Evolutionary conservation across 2,797 vertebrate genomes (phyloP), one percentile per base, ranked within the genome.

Genomic region (Enteromius thamalakanensis): DNA sequence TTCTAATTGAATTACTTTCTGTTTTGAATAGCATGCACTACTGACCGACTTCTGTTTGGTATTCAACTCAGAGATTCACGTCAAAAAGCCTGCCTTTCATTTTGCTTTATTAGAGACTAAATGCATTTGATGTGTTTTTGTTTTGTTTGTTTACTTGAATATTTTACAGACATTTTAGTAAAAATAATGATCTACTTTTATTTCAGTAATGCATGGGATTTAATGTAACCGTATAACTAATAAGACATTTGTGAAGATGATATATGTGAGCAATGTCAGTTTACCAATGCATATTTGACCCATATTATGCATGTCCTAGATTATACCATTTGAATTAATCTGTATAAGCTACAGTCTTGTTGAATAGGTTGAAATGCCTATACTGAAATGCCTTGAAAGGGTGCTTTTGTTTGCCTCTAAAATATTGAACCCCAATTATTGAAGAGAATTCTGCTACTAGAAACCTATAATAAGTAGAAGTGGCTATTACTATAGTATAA

Each of bases 1-100:
- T 68, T 81, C 68, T 86, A 84, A 86, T 82, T 79, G 58, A 88
- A 81, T 81, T 76, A 72, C 37, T 19, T 75, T 72, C 37, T 74
- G 29, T 47, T 19, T 19, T 47, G 37, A 78, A 55, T 23, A 37
- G 19, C 81, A 60, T 23, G 32, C 34, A 58, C 51, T 58, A 55
- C 49, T 76, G 72, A 76, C 51, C 51, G 11, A 60, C 26, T 29
- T 76, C 49, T 58, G 74, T 69, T 82, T 83, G 19, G 6, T 58
- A 55, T 76, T 76, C 81, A 69, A 19, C 49, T 21, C 80, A 75
- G 64, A 75, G 32, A 40, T 49, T 81, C 15, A 23, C 11, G 51
- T 23, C 49, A 49, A 82, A 82, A 11, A 81, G 40, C 7, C 14
- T 40, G 47, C 9, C 12, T 11, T 79, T 68, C 32, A 6, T 60